phyloP scores from a whole-genome alignment of 2,113 vertebrate species.

The Rafetus swinhoei region DNA sequence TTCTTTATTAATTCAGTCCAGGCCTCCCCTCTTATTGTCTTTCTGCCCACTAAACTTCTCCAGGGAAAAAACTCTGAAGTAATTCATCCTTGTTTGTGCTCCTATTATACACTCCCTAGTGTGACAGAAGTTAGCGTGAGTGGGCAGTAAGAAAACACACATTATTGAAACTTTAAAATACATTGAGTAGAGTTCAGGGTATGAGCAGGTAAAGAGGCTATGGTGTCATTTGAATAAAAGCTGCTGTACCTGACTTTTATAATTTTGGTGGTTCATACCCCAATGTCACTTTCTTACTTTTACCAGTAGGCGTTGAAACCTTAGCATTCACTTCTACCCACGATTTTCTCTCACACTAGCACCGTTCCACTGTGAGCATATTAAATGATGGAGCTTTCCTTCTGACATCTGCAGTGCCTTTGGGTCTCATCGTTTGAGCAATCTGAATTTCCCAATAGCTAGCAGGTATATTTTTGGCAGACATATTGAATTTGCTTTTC shows the following conservation, averaged over 20 bases:
- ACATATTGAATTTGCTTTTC: not conserved
- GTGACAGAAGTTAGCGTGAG: not conserved
- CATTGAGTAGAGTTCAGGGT: not conserved
- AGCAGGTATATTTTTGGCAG: not conserved
- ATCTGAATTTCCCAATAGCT: not conserved
- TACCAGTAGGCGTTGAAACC: not conserved
- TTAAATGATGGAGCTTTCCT: not conserved
- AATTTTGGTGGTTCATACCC: not conserved
- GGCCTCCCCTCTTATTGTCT: not conserved
- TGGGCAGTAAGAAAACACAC: not conserved
- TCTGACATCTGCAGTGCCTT: not conserved
- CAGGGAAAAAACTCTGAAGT: not conserved
- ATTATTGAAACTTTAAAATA: not conserved
- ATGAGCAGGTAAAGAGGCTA: not conserved
- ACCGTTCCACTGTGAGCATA: not conserved
- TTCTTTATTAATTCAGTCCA: not conserved
- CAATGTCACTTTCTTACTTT: not conserved
- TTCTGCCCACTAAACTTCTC: not conserved
- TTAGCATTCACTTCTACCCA: not conserved
- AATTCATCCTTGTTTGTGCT: not conserved
- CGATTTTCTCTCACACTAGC: not conserved
- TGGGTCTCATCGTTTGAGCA: not conserved
- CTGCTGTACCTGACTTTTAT: not conserved
- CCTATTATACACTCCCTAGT: not conserved
- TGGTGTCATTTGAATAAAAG: not conserved